Conservation (phyloP, 1,140 invertebrate genomes). For the Idris sp. region DNA sequence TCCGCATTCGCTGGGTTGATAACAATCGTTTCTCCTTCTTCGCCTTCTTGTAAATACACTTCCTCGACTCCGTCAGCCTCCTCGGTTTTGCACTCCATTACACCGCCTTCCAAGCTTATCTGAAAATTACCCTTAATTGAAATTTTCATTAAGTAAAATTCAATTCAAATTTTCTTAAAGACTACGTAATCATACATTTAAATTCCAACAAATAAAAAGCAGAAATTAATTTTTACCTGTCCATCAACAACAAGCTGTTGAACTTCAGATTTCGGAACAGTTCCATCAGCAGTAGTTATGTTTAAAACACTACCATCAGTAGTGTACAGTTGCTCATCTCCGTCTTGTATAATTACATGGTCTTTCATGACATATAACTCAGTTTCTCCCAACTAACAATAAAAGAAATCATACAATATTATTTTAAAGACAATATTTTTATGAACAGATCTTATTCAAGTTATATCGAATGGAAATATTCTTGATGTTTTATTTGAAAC, state of each 20-base stretch:
- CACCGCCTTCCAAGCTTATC: constrained; percentile 68
- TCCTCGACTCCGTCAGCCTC: constrained; percentile 67
- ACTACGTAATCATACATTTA: too few species aligned
- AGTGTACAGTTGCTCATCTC: constrained; percentile 72
- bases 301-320: constrained; percentile 71
- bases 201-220: too few species aligned
- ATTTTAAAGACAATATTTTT: too few species aligned
- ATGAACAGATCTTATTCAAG: too few species aligned
- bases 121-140: constrained; percentile 46
- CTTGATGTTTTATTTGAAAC: too few species aligned
- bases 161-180: too few species aligned
- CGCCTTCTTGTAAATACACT: constrained; percentile 71
- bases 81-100: constrained; percentile 67
- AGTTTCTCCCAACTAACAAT: constrained; percentile 70
- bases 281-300: constrained; percentile 69
- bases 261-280: constrained; percentile 72
- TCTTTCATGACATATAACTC: constrained; percentile 80
- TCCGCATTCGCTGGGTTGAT: constrained; percentile 67
- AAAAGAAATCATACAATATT: background rate
- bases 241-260: constrained; percentile 80
- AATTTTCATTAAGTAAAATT: background rate
- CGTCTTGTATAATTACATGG: constrained; percentile 79
- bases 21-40: constrained; percentile 72
- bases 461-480: too few species aligned
- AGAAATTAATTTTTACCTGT: constrained; percentile 69